Evolutionary conservation across 2,888 invertebrate species (phyloP).

Genomic region (Plagodis pulveraria): DNA sequence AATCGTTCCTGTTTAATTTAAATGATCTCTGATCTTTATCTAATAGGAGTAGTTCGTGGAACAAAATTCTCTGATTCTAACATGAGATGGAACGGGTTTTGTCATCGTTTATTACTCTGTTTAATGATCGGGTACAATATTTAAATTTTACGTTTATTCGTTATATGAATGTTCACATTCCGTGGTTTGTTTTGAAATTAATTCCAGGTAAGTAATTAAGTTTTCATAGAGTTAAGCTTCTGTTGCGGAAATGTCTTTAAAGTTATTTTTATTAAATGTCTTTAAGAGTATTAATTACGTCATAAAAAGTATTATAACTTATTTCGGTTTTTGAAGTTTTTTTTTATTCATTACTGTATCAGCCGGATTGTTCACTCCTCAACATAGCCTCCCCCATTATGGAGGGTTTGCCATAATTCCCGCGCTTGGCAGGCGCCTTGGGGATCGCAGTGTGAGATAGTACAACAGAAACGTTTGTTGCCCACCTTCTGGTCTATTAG

Average conservation of each 20-base stretch:
- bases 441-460: too few species aligned
- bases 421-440: too few species aligned
- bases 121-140: slow-evolving; percentile 64
- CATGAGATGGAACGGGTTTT: slow-evolving; percentile 57
- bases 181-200: slow-evolving; percentile 34
- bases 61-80: slow-evolving; percentile 63
- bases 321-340: too few species aligned
- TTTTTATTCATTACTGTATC: neutral
- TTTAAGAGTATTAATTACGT: too few species aligned
- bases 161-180: slow-evolving; percentile 37
- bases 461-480: too few species aligned
- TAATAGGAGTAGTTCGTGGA: slow-evolving; percentile 73
- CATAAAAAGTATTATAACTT: too few species aligned
- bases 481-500: too few species aligned
- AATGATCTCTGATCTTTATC: slow-evolving; percentile 75
- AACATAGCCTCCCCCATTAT: too few species aligned
- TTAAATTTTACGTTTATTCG: slow-evolving; percentile 44
- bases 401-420: too few species aligned
- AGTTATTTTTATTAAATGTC: too few species aligned
- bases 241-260: slow-evolving; percentile 9
- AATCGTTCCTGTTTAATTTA: slow-evolving; percentile 68
- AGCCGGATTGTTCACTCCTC: too few species aligned
- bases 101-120: slow-evolving; percentile 64
- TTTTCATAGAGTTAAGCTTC: slow-evolving; percentile 19
- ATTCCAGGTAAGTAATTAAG: slow-evolving; percentile 11